Evolutionary conservation across 1,140 invertebrate species (phyloP), one percentile per base, ranked within the genome.

Genomic region (Pygmarrhopalites habei): DNA sequence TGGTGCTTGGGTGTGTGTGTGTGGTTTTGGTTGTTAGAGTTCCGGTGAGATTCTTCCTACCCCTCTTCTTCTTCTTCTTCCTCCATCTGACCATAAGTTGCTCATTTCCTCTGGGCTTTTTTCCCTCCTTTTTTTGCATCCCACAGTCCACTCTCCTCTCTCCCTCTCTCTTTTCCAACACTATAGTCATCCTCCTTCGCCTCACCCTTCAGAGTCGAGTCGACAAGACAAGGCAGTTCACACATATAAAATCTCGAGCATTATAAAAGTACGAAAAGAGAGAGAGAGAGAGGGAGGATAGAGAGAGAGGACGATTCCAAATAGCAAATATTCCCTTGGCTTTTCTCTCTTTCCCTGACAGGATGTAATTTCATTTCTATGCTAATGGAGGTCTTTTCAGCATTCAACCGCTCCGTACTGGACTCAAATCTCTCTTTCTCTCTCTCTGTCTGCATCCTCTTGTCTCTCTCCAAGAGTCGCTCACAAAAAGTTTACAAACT

Each of bases 351-450:
- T 61, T 62, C 41, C 21, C 51, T 62, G 51, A 61, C 68, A 70
- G 60, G 58, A 70, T 64, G 65, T 66, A 70, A 70, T 70, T 70
- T 70, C 68, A 70, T 70, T 70, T 70, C 68, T 70, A 70, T 70
- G 68, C 68, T 70, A 70, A 70, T 70, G 60, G 32, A 5, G 5
- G 5, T 35, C 28, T 59, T 62, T 60, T 66, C 52, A 35, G 30
- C 43, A 32, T 59, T 49, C 32, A 56, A 53, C 39, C 39, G 26
- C 19, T 12, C 49, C 35, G 30, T 52, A 7, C 25, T 14, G 51
- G 23, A 52, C 49, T 53, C 39, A 61, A 53, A 52, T 61, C 41
- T 56, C 53, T 56, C 53, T 56, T 39, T 56, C 14, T 21, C 53
- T 56, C 28, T 32, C 12, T 56, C 25, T n/a, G n/a, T n/a, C n/a